Evolutionary conservation across 2,113 vertebrate genomes (phyloP).

Genomic region (Psilopogon haemacephalus): DNA sequence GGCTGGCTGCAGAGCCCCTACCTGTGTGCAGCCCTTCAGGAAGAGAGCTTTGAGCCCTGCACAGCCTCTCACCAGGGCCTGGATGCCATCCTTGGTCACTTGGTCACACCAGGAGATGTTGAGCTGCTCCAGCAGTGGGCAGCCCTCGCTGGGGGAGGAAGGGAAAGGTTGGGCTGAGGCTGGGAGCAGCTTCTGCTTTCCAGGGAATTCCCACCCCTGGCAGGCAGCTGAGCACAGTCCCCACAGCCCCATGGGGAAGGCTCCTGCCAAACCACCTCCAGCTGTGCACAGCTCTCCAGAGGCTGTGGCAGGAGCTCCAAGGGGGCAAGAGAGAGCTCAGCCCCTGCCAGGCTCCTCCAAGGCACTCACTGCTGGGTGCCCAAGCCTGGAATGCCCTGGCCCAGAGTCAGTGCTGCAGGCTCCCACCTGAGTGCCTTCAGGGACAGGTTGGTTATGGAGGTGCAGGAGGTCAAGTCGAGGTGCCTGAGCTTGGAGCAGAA

Average conservation of each 20-base stretch:
- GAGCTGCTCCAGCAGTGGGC: slow-evolving; percentile 93
- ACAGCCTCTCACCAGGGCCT: slow-evolving; percentile 93
- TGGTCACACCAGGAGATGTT: slow-evolving; percentile 99
- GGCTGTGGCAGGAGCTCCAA: not conserved
- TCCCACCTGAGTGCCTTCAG: slow-evolving; percentile 95
- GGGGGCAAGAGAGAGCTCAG: not conserved
- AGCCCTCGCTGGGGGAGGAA: slow-evolving; percentile 87
- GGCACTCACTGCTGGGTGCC: too few species aligned
- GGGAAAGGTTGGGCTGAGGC: not conserved
- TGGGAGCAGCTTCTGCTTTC: not conserved
- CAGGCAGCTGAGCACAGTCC: not conserved
- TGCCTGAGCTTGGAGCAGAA: slow-evolving; percentile 98
- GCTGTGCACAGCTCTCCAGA: not conserved
- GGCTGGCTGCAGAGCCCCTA: slow-evolving; percentile 21
- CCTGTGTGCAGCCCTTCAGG: slow-evolving; percentile 97
- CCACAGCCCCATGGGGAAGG: not conserved
- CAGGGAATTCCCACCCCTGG: not conserved
- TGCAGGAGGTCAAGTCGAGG: slow-evolving; percentile 95
- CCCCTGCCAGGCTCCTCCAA: not conserved
- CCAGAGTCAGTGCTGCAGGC: accelerated
- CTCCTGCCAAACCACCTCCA: not conserved
- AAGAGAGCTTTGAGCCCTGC: slow-evolving; percentile 91
- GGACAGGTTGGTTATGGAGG: slow-evolving; percentile 97
- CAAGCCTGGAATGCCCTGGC: not conserved
- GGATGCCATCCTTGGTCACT: slow-evolving; percentile 97